Evolutionary conservation across 2,797 vertebrate species (phyloP).

Genomic region (Chelidonichthys spinosus): DNA sequence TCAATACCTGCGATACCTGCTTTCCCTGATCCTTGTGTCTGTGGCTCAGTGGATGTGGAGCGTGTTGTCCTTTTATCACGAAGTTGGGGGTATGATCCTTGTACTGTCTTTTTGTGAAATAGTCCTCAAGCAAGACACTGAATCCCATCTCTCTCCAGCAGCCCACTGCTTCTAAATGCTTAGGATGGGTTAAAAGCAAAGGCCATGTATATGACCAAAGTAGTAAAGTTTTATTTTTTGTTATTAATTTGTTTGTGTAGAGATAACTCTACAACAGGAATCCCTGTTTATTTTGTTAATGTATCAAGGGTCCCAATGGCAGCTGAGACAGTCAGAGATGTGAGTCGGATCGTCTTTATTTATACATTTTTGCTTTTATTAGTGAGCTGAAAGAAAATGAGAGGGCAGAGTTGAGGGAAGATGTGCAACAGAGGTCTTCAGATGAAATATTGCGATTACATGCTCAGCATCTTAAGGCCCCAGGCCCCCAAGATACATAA

Average conservation of each 20-base stretch:
- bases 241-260: too few species aligned
- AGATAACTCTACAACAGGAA: background rate
- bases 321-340: conserved; percentile 11
- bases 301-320: background rate
- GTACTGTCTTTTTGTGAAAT: too few species aligned
- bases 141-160: too few species aligned
- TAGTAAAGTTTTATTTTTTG: too few species aligned
- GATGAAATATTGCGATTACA: conserved; percentile 12
- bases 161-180: too few species aligned
- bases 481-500: background rate
- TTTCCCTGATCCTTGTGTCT: conserved; percentile 14
- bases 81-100: too few species aligned
- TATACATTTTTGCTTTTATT: background rate
- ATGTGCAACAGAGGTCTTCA: background rate
- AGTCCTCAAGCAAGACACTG: too few species aligned
- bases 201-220: too few species aligned
- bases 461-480: conserved; percentile 4
- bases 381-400: background rate
- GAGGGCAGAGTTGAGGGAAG: background rate
- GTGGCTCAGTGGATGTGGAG: too few species aligned
- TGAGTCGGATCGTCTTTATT: background rate
- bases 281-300: background rate
- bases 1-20: conserved; percentile 41
- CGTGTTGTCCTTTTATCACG: too few species aligned
- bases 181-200: too few species aligned